A percentile compares a stretch with the other conserved stretches of the same genome.
These are phyloP conservation scores for Temnopleurus reevesii DNA, from an alignment of 53 echinoderm and acorn worm species.

Conservation along the genomic window DNA sequence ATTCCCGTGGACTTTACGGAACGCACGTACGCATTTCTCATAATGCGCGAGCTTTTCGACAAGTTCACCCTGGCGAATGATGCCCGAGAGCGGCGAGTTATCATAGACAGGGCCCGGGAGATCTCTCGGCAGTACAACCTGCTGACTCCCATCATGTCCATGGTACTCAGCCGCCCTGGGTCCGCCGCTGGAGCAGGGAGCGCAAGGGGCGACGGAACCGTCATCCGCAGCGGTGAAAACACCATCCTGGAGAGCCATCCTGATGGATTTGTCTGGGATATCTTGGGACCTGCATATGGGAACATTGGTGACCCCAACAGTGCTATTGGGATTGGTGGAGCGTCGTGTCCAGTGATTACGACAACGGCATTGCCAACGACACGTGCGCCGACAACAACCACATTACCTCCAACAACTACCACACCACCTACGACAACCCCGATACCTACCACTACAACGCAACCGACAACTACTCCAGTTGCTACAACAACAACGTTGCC, in stretches of 20 bases:
- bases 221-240: conserved; percentile 3
- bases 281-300: conserved; percentile 66
- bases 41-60: conserved; percentile 77
- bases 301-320: conserved; percentile 52
- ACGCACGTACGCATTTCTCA: conserved; percentile 90
- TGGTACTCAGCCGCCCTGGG: conserved; percentile 61
- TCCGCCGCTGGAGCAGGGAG: not conserved
- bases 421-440: not conserved
- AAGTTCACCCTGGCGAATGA: conserved; percentile 75
- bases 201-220: conserved; percentile 17
- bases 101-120: conserved; percentile 72
- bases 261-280: conserved; percentile 69
- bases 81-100: conserved; percentile 58
- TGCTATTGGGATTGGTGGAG: conserved; percentile 70
- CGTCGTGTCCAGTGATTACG: conserved; percentile 52
- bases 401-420: not conserved
- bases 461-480: not conserved
- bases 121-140: conserved; percentile 86
- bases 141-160: conserved; percentile 91
- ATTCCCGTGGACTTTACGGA: conserved; percentile 78
- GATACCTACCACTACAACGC: not conserved
- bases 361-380: conserved; percentile 30
- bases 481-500: conserved; percentile 30
- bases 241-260: conserved; percentile 33
- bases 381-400: not conserved